Percentiles rank a stretch among this genome's conserved stretches.
Conservation (phyloP, 2,888 invertebrate genomes). For the Luffia ferchaultella region DNA sequence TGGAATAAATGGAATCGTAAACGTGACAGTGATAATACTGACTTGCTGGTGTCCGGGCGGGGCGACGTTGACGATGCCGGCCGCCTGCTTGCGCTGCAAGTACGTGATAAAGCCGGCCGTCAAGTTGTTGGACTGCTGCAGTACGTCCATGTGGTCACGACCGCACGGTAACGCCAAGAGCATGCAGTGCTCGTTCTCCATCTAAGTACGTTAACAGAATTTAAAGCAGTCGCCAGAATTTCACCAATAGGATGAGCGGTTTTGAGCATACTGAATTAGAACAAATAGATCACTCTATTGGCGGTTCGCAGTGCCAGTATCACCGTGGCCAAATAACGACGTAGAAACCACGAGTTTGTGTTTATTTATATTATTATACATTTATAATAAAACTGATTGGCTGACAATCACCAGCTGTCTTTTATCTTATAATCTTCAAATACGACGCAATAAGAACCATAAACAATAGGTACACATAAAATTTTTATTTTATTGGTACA, state of each 20-base stretch:
- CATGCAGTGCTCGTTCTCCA: conserved; percentile 96
- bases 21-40: conserved; percentile 14
- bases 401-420: too few species aligned
- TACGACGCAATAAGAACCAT: too few species aligned
- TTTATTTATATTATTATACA: too few species aligned
- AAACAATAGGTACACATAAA: too few species aligned
- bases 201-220: conserved; percentile 57
- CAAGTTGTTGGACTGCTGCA: conserved; percentile 91
- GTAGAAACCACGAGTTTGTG: too few species aligned
- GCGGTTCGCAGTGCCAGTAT: too few species aligned
- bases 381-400: too few species aligned
- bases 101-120: conserved; percentile 95
- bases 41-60: conserved; percentile 90
- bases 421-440: too few species aligned
- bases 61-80: conserved; percentile 96
- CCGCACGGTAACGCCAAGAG: conserved; percentile 95
- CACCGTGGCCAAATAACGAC: too few species aligned
- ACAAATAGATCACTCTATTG: too few species aligned
- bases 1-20: not conserved
- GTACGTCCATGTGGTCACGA: conserved; percentile 90
- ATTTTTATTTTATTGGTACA: too few species aligned
- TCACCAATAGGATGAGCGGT: not conserved
- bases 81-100: conserved; percentile 95
- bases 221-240: conserved; percentile 6
- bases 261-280: too few species aligned